Evolutionary conservation across 92 coral and sea anemone genomes (phyloP), one percentile per base, ranked within the genome.

Genomic region (Phenganax stokvisi): DNA sequence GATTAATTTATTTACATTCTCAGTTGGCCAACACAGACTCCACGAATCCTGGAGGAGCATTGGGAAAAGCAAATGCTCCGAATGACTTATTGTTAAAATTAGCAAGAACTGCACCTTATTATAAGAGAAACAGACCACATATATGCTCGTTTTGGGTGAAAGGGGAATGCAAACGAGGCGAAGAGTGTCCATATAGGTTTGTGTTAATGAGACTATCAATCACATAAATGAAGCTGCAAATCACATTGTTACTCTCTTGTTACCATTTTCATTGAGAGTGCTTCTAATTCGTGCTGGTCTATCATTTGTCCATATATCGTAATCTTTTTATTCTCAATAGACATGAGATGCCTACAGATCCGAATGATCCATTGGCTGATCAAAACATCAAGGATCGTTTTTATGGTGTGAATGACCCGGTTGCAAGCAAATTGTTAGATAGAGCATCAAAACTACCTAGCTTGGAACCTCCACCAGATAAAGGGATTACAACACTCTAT

Each of bases 261-360:
- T 20, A 20, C 25, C 25, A 20, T 20, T 20, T 20, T 20, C 25
- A 20, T 20, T 20, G 25, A 20, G 25, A 20, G 25, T 20, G 25
- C 25, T 20, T 20, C 25, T 20, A 20, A 20, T 20, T 20, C 25
- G 25, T 20, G 47, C 47, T 37, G 5, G 47, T 37, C 47, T 5
- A 37, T 37, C 47, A 37, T 5, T 1, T 37, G 47, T 37, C 47
- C 47, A 37, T 5, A 1, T 37, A 75, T 63, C 7, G 17, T 8
- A 56, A 62, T 27, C 25, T 20, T 20, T 20, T 20, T 65, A 6
- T 74, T 37, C 68, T 66, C 81, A 74, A 37, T 69, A 96, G 99
- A 65, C 99, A 96, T 80, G 99, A 96, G 59, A 92, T 96, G 99
- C 99, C 99, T 13, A 96, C 99, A 59, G 99, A 96, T 73, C 99